Evolutionary conservation across 2,888 invertebrate species (phyloP).

Genomic region (Acleris literana): DNA sequence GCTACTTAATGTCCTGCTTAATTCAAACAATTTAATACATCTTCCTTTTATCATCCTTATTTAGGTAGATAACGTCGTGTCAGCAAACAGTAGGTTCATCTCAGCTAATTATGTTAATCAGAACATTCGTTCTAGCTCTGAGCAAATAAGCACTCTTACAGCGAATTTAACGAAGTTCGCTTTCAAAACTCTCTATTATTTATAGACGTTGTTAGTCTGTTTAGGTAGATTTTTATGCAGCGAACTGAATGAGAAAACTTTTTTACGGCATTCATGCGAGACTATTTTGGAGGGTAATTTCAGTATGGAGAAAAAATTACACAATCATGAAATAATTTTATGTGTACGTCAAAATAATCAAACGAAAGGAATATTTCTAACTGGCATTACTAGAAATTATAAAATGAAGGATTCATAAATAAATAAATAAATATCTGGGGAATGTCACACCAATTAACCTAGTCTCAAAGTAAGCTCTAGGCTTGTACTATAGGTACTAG

Average conservation of each 20-base stretch:
- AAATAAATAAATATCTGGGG: too few relatives aligned
- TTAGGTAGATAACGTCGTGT: slow-evolving; percentile 10
- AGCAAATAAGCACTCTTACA: slow-evolving; percentile 27
- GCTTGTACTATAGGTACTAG: too few relatives aligned
- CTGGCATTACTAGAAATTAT: too few relatives aligned
- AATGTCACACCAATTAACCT: too few relatives aligned
- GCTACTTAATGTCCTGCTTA: too few relatives aligned
- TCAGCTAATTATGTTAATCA: slow-evolving; percentile 29
- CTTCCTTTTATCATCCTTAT: neutral
- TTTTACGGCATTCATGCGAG: neutral
- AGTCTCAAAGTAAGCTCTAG: too few relatives aligned
- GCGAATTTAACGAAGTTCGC: slow-evolving; percentile 16
- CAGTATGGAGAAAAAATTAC: too few relatives aligned
- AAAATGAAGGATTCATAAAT: too few relatives aligned
- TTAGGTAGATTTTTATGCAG: neutral
- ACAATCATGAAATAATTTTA: too few relatives aligned
- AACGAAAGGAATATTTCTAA: too few relatives aligned
- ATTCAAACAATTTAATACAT: too few relatives aligned
- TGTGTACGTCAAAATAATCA: too few relatives aligned
- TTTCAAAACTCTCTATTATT: slow-evolving; percentile 2
- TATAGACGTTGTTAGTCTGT: neutral
- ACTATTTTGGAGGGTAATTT: slow-evolving; percentile 1
- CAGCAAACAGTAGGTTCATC: slow-evolving; percentile 17
- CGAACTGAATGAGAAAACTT: slow-evolving; percentile 12
- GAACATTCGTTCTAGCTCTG: slow-evolving; percentile 12